Base-by-base conservation (phyloP, 2,797 vertebrate genomes). In the Petrocephalus sullivani region DNA sequence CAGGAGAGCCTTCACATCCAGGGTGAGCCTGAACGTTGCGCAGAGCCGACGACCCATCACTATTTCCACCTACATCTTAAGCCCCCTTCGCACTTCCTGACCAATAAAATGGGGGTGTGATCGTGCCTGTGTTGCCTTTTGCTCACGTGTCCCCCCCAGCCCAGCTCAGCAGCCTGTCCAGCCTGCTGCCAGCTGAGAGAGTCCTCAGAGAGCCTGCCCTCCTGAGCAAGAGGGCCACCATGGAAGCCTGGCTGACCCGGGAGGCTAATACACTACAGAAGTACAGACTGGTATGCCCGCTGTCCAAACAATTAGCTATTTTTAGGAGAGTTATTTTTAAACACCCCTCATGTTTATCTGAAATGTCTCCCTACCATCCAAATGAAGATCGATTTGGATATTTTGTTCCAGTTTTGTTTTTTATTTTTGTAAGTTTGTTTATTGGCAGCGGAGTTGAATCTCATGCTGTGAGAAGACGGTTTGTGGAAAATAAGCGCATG, bases 201-300 rank as follows among this genome's bases (percentile, higher is more conserved):
- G 94, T 96, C 91, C 95, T 96, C 0, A 93, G 97, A 51, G 98
- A 99, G 92, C 95, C 96, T 0, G 94, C 94, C 12, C 95, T 99
- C 19, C 97, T 98, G 93, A 97, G 96, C 95, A 98, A 98, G 89
- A 97, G 97, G 90, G 92, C 96, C 5, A 97, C 97, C 0, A 93
- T 99, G 94, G 98, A 99, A 91, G 92, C 96, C 89, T 98, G 97
- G 97, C 96, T 99, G 89, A 96, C 98, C 89, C 95, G 97, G 7
- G 98, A 98, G 92, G 98, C 98, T 61, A 98, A 96, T 96, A 98
- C 97, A 6, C 95, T 99, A 92, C 98, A 99, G 95, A 98, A 98
- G 92, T 98, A 97, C 93, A 97, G 98, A 0, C 96, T 98, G 96
- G 98, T 99, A 94, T 91, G 95, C 28, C 56, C 8, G 4, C 86